Evolutionary conservation across 2,888 invertebrate genomes (phyloP).

Genomic region (Lycia hirtaria): DNA sequence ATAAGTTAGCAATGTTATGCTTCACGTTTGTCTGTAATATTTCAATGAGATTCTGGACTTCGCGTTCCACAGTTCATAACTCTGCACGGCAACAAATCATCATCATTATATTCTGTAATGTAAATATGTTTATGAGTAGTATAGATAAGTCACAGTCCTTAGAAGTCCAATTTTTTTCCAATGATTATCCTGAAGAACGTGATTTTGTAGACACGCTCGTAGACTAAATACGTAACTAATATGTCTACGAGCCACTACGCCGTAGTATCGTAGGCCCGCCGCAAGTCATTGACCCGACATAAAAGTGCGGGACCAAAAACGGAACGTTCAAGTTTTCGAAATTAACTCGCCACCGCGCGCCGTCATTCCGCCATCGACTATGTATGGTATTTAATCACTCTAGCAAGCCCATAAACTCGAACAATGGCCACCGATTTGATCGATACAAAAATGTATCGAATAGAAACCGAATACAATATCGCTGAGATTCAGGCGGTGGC

Average conservation of each 20-base stretch:
- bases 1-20: no score
- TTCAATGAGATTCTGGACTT: no score
- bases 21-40: no score
- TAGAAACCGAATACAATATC: conserved; percentile 65
- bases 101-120: no score
- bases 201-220: conserved; percentile 16
- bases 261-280: conserved; percentile 7
- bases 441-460: conserved; percentile 72
- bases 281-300: conserved; percentile 55
- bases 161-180: neutral
- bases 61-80: no score
- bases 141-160: no score
- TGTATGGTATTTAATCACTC: conserved; percentile 73
- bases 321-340: conserved; percentile 63
- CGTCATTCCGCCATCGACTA: conserved; percentile 62
- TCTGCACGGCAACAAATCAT: no score
- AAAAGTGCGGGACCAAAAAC: conserved; percentile 56
- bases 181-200: neutral
- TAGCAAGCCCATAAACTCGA: conserved; percentile 73
- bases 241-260: conserved; percentile 33
- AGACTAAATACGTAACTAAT: conserved; percentile 10
- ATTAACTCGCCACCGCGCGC: conserved; percentile 63
- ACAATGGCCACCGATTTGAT: conserved; percentile 70
- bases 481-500: conserved; percentile 42
- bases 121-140: no score